Evolutionary conservation across 2,797 vertebrate genomes (phyloP).

Genomic region (Myiotriccus ornatus): DNA sequence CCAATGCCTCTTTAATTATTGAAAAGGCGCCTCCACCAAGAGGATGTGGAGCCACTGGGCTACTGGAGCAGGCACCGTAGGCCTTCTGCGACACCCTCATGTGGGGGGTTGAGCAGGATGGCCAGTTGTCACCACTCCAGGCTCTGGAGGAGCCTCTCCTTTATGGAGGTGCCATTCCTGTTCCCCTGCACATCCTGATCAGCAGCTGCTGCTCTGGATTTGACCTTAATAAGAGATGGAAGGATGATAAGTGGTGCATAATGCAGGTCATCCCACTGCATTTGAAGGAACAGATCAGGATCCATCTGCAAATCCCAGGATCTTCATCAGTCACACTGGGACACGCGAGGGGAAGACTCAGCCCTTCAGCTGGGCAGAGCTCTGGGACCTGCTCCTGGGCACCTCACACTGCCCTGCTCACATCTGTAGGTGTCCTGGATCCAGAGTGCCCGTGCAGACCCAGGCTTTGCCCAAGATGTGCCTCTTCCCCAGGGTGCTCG

Average conservation of each 20-base stretch:
- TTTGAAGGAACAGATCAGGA: neutral
- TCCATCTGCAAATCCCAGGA: neutral
- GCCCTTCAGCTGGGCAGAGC: neutral
- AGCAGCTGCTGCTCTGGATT: neutral
- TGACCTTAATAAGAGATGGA: fast-evolving
- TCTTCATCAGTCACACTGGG: neutral
- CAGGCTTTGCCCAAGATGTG: fast-evolving
- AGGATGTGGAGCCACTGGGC: neutral
- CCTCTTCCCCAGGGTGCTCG: neutral
- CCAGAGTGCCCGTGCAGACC: too few species aligned
- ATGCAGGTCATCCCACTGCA: neutral
- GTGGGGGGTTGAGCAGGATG: neutral
- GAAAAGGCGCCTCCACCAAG: neutral
- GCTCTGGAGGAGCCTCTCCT: neutral
- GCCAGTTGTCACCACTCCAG: fast-evolving
- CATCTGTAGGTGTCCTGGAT: neutral
- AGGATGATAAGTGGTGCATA: fast-evolving
- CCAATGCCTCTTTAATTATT: slow-evolving; percentile 54
- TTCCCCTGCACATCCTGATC: fast-evolving
- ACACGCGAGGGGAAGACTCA: neutral
- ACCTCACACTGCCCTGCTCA: neutral
- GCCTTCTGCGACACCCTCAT: fast-evolving
- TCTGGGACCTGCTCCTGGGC: neutral
- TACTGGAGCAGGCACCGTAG: neutral
- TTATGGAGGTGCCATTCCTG: neutral